Evolutionary conservation across 2,888 invertebrate species (phyloP), one percentile per base, ranked within the genome.

Genomic region (Melinaea marsaeus): DNA sequence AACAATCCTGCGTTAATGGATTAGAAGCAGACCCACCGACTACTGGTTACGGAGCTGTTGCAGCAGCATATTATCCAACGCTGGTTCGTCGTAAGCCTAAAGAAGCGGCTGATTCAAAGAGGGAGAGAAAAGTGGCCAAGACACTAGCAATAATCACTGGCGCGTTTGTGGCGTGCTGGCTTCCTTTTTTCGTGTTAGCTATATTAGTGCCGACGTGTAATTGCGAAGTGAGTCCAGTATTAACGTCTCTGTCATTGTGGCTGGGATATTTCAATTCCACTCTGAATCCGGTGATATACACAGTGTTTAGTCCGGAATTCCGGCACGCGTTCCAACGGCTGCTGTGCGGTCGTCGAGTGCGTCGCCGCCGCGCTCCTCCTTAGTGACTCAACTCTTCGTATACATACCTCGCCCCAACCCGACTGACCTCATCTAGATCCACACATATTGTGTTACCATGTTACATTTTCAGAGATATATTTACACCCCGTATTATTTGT

Each of bases 101-200:
- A 75, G 94, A 94, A 72, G 92, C 93, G n/a, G 93, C 94, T 13
- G 95, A 95, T 75, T 94, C 94, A n/a, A 95, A 95, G 79, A 86
- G 95, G 63, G 95, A 95, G 78, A 88, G 95, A 63, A 96, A 96
- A 83, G 96, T 96, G 37, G 95, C 95, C 62, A 95, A 95, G 83
- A 96, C 96, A 57, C 88, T 96, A 75, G 95, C 95, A 75, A 95
- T 96, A 82, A 96, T 97, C 73, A 97, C 97, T 46, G 93, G 95
- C 64, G 95, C 95, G 71, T 98, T 98, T 84, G 96, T 98, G 66
- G 93, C 96, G 71, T 98, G 98, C 85, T 98, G 98, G 98, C 92
- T 98, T 79, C 98, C 98, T 54, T 99, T 99, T 90, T 99, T 99
- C 90, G 94, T 98, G 72, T 93, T 98, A 90, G 98, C 98, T 33